Base-by-base conservation (phyloP, 1,140 invertebrate species). In the Bradynema listronoti region DNA sequence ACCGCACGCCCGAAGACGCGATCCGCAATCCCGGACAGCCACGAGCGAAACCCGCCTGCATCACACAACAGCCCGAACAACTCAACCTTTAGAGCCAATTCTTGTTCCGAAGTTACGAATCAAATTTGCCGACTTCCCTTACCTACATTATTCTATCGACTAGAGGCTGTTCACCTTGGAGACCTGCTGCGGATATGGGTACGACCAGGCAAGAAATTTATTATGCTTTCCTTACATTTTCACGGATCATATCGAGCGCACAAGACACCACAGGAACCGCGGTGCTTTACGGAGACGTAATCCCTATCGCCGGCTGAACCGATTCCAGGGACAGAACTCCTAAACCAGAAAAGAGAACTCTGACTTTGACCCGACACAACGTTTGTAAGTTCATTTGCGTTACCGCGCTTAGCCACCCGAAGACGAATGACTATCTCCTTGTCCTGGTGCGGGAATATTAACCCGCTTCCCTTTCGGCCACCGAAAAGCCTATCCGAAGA, bases 121-220 rank as follows among this genome's bases (percentile, higher is more conserved):
- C 85, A 80, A 85, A 83, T 85, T 87, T 86, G 81, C 82, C 84
- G 84, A 87, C 85, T 86, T 86, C 84, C 86, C 85, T 88, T 88
- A 87, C 84, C 86, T 87, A 87, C 86, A 87, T 87, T 87, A 84
- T 83, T 87, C 85, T 85, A 87, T 86, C 85, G 75, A 87, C 86
- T 85, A 88, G 86, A 88, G 87, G 86, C 85, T 88, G 81, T 85
- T 86, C 83, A 87, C 86, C 87, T 87, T 86, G 86, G 86, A 88
- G 85, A 88, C 86, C 86, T 86, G 85, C 83, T 87, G 85, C 85
- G 85, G 85, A 84, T 86, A 86, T 86, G 82, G 83, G 85, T 86
- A 87, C 85, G 85, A 84, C 76, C 79, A 46, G 78, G 73, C 67
- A 71, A 64, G 75, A 80, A 81, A 85, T 81, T 83, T 80, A 84